Base-by-base conservation (phyloP, 2,888 invertebrate genomes). In the Bimastos eiseni region DNA sequence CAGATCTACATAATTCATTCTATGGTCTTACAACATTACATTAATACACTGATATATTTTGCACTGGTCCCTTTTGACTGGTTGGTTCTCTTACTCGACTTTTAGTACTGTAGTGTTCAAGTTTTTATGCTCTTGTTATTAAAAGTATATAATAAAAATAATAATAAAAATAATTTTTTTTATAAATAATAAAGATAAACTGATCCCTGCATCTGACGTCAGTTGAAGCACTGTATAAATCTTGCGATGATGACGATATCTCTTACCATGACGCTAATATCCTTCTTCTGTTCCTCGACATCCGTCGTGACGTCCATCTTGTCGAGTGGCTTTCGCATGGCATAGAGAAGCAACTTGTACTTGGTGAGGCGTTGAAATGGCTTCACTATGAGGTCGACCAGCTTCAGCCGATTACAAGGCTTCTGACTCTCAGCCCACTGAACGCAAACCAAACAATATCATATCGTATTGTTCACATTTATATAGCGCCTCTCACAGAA, bases 351-450 rank as follows among this genome's bases (percentile, higher is more conserved):
- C 19, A 99, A 96, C 89, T 97, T 97, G 95, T 99, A 99, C 94
- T 98, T 98, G 38, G 99, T 99, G 93, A 99, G 96, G 91, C 99
- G 96, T 95, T 99, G 99, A 98, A 99, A 98, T 0, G 99, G 99
- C 94, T 98, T 97, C 33, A 98, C 98, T 92, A 99, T 95, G 92
- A 98, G 97, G 94, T 99, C 99, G 93, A 97, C 96, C 92, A 99
- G 96, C 92, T 98, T 97, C 92, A 99, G 96, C 91, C 97, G 96
- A 95, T 98, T 97, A 95, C 98, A 98, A 94, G 97, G 97, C 94
- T 97, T 97, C 94, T 98, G 97, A 30, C 97, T 97, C 95, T 98
- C 98, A 93, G 98, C 98, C 99, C 99, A 99, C 95, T 97, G 95
- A 97, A 95, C 34, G 36, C 37, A 34, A 86, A n/a, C 84, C 34